Evolutionary conservation across 2,797 vertebrate genomes (phyloP).

Genomic region (Halcyon chelicuti): DNA sequence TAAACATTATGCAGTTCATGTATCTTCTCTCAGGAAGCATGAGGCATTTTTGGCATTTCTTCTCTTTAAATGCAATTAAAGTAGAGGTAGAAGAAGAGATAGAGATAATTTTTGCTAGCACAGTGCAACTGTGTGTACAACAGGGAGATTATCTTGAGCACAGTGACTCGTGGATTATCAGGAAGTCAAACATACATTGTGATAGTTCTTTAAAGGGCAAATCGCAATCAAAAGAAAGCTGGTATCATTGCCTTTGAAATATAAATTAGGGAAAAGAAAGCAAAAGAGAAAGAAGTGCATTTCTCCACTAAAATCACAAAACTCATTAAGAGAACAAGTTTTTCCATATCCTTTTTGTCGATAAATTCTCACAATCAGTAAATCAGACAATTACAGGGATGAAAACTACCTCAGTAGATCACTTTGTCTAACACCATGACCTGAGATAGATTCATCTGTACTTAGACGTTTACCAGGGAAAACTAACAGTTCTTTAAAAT

Average conservation of each 20-base stretch:
- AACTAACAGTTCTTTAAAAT: background rate
- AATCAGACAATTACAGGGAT: background rate
- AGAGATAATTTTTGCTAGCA: background rate
- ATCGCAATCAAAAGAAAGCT: background rate
- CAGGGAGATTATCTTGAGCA: background rate
- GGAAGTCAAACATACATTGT: background rate
- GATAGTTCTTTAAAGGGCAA: background rate
- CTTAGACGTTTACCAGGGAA: background rate
- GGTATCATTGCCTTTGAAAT: background rate
- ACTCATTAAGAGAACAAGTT: background rate
- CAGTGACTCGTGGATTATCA: background rate
- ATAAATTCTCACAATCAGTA: background rate
- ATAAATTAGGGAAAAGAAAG: background rate
- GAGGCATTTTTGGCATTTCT: background rate
- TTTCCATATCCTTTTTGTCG: background rate
- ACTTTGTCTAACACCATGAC: background rate
- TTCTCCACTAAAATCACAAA: background rate
- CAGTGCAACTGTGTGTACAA: background rate
- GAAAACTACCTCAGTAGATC: background rate
- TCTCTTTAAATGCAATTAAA: background rate
- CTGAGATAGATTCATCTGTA: background rate
- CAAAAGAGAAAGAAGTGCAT: background rate
- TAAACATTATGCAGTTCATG: background rate
- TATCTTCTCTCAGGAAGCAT: background rate
- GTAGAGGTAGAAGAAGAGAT: background rate